Conservation (phyloP, 35 echinoderm and acorn worm species). For the Anneissia japonica region DNA sequence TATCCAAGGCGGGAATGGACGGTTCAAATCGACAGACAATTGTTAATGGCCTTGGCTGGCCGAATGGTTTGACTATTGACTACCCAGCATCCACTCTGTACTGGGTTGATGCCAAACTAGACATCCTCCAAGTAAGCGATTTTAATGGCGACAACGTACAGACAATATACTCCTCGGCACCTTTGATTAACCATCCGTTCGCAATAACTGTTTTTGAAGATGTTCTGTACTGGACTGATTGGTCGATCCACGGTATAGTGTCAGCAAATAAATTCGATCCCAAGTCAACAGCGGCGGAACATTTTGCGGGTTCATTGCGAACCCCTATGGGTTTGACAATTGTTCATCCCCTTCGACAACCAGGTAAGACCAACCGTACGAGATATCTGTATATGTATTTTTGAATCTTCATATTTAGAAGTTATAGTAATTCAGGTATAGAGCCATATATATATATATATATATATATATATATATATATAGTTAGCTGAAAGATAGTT, state of each 20-base stretch:
- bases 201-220: not conserved
- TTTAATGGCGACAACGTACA: not conserved
- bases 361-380: not conserved
- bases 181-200: not conserved
- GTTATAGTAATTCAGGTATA: too few species aligned
- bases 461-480: too few species aligned
- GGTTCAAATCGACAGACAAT: not conserved
- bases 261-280: not conserved
- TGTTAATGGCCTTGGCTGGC: not conserved
- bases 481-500: too few species aligned
- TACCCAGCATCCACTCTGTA: not conserved
- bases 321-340: not conserved
- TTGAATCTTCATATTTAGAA: too few species aligned
- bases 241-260: not conserved
- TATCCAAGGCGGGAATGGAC: not conserved
- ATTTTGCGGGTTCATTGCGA: not conserved
- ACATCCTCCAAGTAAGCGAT: not conserved
- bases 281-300: not conserved
- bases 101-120: not conserved
- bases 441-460: too few species aligned
- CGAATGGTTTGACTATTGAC: constrained; percentile 11
- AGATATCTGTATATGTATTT: too few species aligned
- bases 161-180: not conserved
- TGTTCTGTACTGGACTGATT: constrained; percentile 8
- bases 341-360: not conserved